Percentiles rank a stretch among this genome's conserved stretches.
Conservation (phyloP, 2,888 invertebrate species). For the Sinhomidia bicolor region DNA sequence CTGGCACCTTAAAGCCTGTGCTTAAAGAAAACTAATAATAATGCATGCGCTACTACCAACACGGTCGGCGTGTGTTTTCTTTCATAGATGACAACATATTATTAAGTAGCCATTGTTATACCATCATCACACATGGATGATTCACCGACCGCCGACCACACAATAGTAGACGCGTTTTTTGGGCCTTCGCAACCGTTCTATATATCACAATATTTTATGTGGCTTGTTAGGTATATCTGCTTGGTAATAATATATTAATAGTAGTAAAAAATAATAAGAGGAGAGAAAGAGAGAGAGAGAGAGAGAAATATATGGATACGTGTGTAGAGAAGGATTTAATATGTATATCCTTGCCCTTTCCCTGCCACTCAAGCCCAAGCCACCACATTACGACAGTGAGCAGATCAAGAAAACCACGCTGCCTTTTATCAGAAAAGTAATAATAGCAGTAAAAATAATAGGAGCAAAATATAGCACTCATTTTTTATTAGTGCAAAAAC, state of each 20-base stretch:
- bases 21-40: too few relatives aligned
- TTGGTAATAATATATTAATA: neutral
- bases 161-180: neutral
- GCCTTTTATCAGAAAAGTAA: neutral
- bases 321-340: neutral
- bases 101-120: neutral
- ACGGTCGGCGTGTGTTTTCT: neutral
- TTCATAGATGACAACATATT: neutral
- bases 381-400: neutral
- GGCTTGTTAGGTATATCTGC: neutral
- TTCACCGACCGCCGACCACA: neutral
- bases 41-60: neutral
- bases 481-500: conserved; percentile 49
- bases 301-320: neutral
- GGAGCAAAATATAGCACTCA: neutral
- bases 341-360: neutral
- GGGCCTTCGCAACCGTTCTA: neutral
- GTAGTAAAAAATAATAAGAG: neutral
- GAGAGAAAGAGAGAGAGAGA: neutral
- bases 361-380: neutral
- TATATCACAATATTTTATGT: neutral
- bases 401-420: neutral
- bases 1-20: too few relatives aligned
- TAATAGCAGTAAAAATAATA: conserved; percentile 12
- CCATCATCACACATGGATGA: conserved; percentile 3